Base-by-base conservation (phyloP, 2,888 invertebrate species). In the Melieria picta region DNA sequence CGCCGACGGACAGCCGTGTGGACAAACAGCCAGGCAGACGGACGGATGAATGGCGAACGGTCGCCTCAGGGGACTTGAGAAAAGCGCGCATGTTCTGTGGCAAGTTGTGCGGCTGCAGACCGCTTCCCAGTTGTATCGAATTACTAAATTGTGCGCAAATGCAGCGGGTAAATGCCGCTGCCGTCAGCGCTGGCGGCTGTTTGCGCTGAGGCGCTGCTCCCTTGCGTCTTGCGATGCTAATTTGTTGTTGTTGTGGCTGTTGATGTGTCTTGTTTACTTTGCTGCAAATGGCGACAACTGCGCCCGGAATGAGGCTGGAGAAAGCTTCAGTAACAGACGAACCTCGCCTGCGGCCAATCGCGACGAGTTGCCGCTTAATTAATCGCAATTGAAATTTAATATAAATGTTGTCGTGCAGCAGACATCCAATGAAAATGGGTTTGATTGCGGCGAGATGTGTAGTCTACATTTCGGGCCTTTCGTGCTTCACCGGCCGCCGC, bases 81-180 rank as follows among this genome's bases (percentile, higher is more conserved):
- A 30, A 30, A 30, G 30, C 30, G 30, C 2, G 30, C 30, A 30
- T 30, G 30, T 30, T 30, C 3, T 30, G 30, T 30, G 30, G 30
- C 30, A 30, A 30, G 30, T 30, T 3, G 3, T 68, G 75, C 75
- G 76, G 67, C 71, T 75, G 72, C 63, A 46, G 57, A 70, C 73
- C 71, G 74, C 78, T 80, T 80, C 80, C 79, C 80, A 80, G 79
- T 80, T 79, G 77, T 80, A 80, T 80, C 77, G 75, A 77, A 77
- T 80, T 79, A 76, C 80, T 73, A 74, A 76, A 76, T 78, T 78
- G 77, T 74, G 77, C 75, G 67, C 69, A 73, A 74, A 75, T 61
- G 72, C 68, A 57, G 30, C 45, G 7, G 64, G 11, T 16, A 69
- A 52, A 64, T 63, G 62, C 46, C 52, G 67, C 70, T 67, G 56